Percentiles rank a stretch among this genome's conserved stretches.
Evolutionary conservation across 2,797 vertebrate species (phyloP).

Genomic region (Loriculus beryllinus): DNA sequence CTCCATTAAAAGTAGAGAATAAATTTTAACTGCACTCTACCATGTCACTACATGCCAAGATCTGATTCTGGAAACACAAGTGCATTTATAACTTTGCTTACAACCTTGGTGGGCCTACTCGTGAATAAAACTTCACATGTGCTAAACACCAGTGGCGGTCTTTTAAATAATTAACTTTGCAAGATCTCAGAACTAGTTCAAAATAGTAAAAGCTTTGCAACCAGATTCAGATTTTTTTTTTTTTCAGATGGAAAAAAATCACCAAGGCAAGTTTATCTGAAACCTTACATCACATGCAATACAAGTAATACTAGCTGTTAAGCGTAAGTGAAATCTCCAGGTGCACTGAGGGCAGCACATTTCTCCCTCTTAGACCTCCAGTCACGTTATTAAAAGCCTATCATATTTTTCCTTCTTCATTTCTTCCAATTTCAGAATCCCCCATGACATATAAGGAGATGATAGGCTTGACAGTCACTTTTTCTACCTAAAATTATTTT

Average conservation of each 20-base stretch:
- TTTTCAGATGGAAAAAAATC: neutral
- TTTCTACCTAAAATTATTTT: neutral
- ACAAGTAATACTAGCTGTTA: neutral
- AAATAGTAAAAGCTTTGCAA: neutral
- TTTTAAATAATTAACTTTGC: conserved; percentile 28
- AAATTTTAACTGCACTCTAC: conserved; percentile 36
- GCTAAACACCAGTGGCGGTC: neutral
- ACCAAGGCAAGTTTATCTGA: neutral
- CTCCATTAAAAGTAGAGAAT: neutral
- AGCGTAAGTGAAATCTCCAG: neutral
- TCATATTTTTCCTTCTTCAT: neutral
- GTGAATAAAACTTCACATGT: neutral
- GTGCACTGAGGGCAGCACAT: neutral
- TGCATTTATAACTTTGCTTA: neutral
- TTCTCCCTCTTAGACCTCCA: conserved; percentile 14
- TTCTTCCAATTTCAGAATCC: conserved; percentile 27
- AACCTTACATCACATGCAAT: neutral
- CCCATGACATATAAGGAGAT: neutral
- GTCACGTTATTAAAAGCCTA: neutral
- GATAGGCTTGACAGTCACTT: neutral
- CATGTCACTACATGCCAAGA: neutral
- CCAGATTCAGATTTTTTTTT: neutral
- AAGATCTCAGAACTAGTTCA: neutral
- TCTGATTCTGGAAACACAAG: conserved; percentile 15
- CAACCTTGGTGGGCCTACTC: neutral